Evolutionary conservation across 2,113 vertebrate species (phyloP).

Genomic region (Syrrhaptes paradoxus): DNA sequence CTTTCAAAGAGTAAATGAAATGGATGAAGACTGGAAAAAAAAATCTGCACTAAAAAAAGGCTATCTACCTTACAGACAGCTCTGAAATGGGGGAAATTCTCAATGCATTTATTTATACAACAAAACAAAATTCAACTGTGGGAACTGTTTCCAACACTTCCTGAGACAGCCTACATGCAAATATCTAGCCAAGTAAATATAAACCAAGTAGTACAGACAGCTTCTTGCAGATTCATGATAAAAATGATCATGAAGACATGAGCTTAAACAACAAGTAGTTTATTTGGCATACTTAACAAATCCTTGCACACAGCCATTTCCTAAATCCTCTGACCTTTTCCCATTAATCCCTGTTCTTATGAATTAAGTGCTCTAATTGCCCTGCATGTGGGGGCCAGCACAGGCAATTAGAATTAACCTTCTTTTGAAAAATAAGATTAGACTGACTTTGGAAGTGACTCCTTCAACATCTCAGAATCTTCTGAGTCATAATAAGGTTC

Average conservation of each 20-base stretch:
- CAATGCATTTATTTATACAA: not conserved
- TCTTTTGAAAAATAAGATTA: not conserved
- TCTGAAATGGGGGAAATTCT: not conserved
- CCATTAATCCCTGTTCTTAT: not conserved
- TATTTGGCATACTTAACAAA: conserved; percentile 22
- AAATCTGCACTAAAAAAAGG: not conserved
- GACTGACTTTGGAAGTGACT: conserved; percentile 62
- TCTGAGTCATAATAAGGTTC: conserved; percentile 72
- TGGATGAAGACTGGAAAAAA: not conserved
- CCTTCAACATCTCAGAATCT: conserved; percentile 57
- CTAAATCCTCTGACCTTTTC: not conserved
- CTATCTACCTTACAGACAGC: not conserved
- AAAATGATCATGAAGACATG: conserved; percentile 22
- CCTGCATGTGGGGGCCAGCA: not conserved
- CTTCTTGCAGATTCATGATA: not conserved
- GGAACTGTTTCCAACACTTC: not conserved
- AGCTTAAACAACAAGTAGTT: conserved; percentile 50
- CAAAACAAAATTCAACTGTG: not conserved
- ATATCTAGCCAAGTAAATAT: not conserved
- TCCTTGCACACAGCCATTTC: not conserved
- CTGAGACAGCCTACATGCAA: not conserved
- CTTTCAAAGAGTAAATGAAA: not conserved
- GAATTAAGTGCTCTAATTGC: not conserved
- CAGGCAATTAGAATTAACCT: not conserved
- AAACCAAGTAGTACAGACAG: not conserved